Evolutionary conservation across 2,113 vertebrate species (phyloP), one percentile per base, ranked within the genome.

Genomic region (Cathartes aura): DNA sequence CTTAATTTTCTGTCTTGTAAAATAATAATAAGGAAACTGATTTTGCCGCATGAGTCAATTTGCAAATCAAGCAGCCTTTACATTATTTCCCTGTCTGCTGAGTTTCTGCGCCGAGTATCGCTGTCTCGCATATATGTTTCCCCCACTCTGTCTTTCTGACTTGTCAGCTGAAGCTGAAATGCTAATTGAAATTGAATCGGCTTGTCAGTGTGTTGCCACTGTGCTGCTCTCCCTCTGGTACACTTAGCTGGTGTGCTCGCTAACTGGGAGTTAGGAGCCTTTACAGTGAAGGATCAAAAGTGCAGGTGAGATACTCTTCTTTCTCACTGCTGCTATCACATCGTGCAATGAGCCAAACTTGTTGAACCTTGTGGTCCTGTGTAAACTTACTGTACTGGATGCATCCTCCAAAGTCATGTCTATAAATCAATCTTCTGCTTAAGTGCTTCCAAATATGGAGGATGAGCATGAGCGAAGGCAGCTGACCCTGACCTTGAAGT

Each of bases 121-220:
- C 87, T 82, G 74, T 76, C 90, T 93, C 10, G 2, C 6, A 2
- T 88, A 71, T 45, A 42, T 40, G 86, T 96, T 95, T 89, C 63
- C 90, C 82, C 81, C 29, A 18, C 70, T 95, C 85, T 93, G 93
- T 91, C 96, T 97, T 93, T 82, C 87, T 86, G 89, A 94, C 62
- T 92, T 95, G 91, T 91, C 95, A 91, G 82, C 85, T 96, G 96
- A 93, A 93, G 84, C 82, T 93, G 94, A 97, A 96, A 97, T 86
- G 90, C 68, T 96, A 96, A 98, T 95, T 96, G 95, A 93, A 97
- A 98, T 87, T 11, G 56, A 97, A 96, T 95, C 5, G 18, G 74
- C 82, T 91, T 96, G 96, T 97, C 89, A 86, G 58, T 58, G 76
- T 53, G 67, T 87, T 94, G 89, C 89, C 67, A 91, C 71, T 47